Conservation (phyloP, 2,797 vertebrate species). For the Antennarius maculatus region DNA sequence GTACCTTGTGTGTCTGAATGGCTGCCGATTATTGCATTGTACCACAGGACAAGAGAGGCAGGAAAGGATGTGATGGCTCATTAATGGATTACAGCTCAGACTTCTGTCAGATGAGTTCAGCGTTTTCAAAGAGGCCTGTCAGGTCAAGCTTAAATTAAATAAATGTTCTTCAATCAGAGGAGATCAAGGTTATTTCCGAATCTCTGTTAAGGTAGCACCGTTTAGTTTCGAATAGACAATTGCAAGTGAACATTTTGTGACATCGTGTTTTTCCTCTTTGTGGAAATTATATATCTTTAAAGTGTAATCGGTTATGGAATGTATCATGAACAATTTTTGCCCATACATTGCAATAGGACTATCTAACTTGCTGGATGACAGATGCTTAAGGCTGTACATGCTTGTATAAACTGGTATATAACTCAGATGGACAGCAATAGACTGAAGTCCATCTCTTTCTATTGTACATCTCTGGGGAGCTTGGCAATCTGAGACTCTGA, state of each 20-base stretch:
- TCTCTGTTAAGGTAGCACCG: slow-evolving; percentile 7
- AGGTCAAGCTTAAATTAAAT: slow-evolving; percentile 29
- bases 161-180: slow-evolving; percentile 31
- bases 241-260: background rate
- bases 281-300: background rate
- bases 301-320: no score
- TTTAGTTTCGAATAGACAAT: slow-evolving; percentile 15
- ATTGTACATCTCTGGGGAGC: no score
- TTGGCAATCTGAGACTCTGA: no score
- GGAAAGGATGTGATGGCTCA: slow-evolving; percentile 33
- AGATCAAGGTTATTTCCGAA: slow-evolving; percentile 16
- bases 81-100: slow-evolving; percentile 44
- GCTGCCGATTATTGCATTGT: slow-evolving; percentile 31
- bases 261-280: background rate
- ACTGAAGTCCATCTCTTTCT: slow-evolving; percentile 40
- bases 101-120: slow-evolving; percentile 38
- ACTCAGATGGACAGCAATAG: slow-evolving; percentile 20
- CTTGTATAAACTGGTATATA: slow-evolving; percentile 10
- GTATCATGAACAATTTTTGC: background rate
- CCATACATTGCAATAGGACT: background rate
- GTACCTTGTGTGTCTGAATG: slow-evolving; percentile 11
- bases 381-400: slow-evolving; percentile 12
- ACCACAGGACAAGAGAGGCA: slow-evolving; percentile 22
- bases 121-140: slow-evolving; percentile 39
- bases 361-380: slow-evolving; percentile 9